These are phyloP conservation scores for Yponomeuta malinellus DNA, from an alignment of 2,888 invertebrate species.

Conservation along the genomic window DNA sequence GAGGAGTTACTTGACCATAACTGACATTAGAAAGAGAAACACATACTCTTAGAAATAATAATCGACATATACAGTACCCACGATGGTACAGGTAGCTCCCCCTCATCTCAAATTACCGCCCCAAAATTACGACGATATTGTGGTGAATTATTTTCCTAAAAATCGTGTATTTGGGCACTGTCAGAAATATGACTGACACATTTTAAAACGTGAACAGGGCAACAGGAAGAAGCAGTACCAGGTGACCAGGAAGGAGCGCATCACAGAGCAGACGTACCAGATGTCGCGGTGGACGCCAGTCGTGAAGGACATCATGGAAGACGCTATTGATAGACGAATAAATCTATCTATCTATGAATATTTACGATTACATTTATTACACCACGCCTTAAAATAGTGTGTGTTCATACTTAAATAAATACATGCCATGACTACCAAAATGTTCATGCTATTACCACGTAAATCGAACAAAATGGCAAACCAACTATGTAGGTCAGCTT, in stretches of 20 bases:
- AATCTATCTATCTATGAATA: background rate
- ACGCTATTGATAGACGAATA: conserved; percentile 85
- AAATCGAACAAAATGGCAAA: background rate
- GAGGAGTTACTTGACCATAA: no score
- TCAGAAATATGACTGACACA: background rate
- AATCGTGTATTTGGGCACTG: background rate
- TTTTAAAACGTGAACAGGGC: conserved; percentile 75
- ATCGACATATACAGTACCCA: conserved; percentile 83
- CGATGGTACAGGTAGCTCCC: conserved; percentile 68
- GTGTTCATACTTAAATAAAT: background rate
- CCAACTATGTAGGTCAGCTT: background rate
- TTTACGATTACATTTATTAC: background rate
- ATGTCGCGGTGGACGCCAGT: conserved; percentile 99
- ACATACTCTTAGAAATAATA: conserved; percentile 1
- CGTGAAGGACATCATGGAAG: conserved; percentile 98
- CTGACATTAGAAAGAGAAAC: background rate
- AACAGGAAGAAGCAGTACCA: conserved; percentile 91
- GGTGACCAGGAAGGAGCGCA: conserved; percentile 94
- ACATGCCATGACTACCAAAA: background rate
- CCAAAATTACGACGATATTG: no score
- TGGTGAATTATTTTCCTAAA: no score
- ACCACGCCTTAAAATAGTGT: background rate
- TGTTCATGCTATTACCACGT: background rate
- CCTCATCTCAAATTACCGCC: no score
- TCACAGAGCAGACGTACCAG: conserved; percentile 98